Percentiles rank a stretch among this genome's conserved stretches.
These are phyloP conservation scores for Eristalinus sepulchralis DNA, from an alignment of 2,888 invertebrate species.

Conservation along the genomic window DNA sequence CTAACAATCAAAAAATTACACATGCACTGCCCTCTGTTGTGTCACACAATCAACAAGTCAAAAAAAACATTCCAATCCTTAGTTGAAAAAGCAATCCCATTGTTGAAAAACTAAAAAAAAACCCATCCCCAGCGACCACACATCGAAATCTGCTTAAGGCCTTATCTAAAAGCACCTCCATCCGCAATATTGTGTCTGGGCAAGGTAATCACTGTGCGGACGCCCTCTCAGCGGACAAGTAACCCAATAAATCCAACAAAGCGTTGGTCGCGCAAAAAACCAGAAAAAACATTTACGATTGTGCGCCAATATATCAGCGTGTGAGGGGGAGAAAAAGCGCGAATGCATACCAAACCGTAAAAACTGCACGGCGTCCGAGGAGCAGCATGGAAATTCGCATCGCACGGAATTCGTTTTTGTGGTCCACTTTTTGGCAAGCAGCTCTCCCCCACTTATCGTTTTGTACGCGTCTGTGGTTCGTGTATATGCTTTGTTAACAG, in stretches of 20 bases:
- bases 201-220: background rate
- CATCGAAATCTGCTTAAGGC: background rate
- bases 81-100: background rate
- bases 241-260: background rate
- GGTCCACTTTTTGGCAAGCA: background rate
- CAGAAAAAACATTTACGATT: background rate
- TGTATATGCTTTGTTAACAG: conserved; percentile 24
- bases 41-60: too few species aligned
- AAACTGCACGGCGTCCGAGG: background rate
- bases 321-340: background rate
- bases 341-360: background rate
- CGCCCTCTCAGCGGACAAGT: background rate
- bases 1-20: too few species aligned
- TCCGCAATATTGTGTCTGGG: background rate
- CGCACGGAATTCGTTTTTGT: background rate
- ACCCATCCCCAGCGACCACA: background rate
- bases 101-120: background rate
- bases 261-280: background rate
- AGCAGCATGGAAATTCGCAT: background rate
- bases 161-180: background rate
- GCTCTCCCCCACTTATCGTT: background rate
- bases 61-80: background rate
- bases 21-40: too few species aligned
- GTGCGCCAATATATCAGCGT: background rate
- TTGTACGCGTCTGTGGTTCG: background rate